A percentile compares a stretch with the other conserved stretches of the same genome.
Evolutionary conservation across 92 coral and sea anemone species (phyloP).

Genomic region (Desmophyllum pertusum): DNA sequence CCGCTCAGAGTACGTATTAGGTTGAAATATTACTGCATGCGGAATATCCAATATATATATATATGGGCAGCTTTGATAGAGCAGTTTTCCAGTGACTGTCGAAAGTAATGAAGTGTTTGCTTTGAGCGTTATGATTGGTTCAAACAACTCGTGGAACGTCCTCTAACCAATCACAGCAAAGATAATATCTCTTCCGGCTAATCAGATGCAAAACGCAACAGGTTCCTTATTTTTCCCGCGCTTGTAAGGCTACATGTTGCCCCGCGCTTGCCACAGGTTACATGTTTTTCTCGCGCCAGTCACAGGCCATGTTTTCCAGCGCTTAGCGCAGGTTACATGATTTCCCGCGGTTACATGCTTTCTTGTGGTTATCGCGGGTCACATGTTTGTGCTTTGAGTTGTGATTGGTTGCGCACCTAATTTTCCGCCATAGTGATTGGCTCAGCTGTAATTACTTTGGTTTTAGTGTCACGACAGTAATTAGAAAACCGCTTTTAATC

Average conservation of each 20-base stretch:
- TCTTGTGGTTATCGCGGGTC: neutral
- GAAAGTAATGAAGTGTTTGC: neutral
- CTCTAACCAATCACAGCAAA: conserved; percentile 4
- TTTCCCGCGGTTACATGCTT: neutral
- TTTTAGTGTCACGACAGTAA: neutral
- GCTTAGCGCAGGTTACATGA: neutral
- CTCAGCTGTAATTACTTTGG: neutral
- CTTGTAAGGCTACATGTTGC: neutral
- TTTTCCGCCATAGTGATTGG: neutral
- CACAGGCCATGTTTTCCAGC: neutral
- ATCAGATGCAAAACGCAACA: neutral
- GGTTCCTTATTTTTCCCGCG: neutral
- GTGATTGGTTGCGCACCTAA: neutral
- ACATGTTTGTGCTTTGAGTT: neutral
- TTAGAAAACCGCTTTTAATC: neutral
- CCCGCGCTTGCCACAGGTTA: neutral
- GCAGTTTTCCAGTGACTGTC: neutral
- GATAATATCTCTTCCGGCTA: neutral
- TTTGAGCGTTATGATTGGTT: neutral
- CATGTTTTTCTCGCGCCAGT: neutral
- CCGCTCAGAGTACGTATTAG: neutral
- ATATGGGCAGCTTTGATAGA: neutral
- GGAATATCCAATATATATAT: neutral
- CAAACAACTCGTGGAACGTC: too few relatives aligned
- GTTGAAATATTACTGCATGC: neutral